phyloP scores from a whole-genome alignment of 2,113 vertebrate genomes.

The Phylloscopus trochilus region DNA sequence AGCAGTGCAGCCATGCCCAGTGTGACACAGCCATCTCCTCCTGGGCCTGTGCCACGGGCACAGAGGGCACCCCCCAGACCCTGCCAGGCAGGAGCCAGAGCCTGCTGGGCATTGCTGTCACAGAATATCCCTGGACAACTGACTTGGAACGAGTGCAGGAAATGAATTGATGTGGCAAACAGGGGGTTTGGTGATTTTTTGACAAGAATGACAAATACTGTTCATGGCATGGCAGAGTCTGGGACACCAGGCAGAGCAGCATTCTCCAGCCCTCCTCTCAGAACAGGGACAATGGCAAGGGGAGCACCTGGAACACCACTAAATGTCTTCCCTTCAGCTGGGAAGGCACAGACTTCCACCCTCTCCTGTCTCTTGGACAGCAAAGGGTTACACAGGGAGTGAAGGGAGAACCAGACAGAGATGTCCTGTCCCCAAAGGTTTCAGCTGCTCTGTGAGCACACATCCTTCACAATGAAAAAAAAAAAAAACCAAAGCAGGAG shows the following conservation, averaged over 20 bases:
- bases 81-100: not conserved
- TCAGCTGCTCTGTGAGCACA: not conserved
- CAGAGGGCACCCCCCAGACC: not conserved
- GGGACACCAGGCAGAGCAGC: not conserved
- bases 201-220: not conserved
- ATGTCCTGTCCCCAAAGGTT: not conserved
- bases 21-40: not conserved
- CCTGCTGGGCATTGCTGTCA: not conserved
- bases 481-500: constrained; percentile 9
- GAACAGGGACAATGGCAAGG: not conserved
- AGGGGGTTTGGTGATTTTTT: not conserved
- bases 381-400: not conserved
- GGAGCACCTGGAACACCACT: not conserved
- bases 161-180: not conserved
- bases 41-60: not conserved
- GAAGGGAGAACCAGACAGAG: not conserved
- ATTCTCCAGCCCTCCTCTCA: not conserved
- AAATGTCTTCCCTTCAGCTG: not conserved
- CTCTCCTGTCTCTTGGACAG: not conserved
- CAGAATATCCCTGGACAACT: not conserved
- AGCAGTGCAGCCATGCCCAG: not conserved
- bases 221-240: not conserved
- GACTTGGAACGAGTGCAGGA: not conserved
- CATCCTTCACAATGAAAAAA: not conserved
- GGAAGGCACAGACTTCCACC: not conserved